A percentile compares a stretch with the other conserved stretches of the same genome.
Evolutionary conservation across 2,888 invertebrate genomes (phyloP).

Genomic region (Rhingia campestris): DNA sequence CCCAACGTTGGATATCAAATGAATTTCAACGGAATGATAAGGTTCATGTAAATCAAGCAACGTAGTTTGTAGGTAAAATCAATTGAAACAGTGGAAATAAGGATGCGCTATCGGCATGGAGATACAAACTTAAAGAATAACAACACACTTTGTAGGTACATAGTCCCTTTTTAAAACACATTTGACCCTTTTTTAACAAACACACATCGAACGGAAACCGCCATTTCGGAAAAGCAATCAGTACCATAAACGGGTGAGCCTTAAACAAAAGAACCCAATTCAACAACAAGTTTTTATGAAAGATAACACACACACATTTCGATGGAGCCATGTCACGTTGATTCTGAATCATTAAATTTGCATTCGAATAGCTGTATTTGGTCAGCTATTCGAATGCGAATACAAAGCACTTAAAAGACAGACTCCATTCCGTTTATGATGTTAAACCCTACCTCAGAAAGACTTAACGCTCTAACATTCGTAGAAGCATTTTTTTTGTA

Average conservation of each 20-base stretch:
- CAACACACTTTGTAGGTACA: too few species aligned
- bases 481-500: slow-evolving; percentile 22
- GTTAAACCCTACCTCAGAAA: slow-evolving; percentile 18
- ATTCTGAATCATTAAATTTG: slow-evolving; percentile 10
- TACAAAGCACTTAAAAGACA: slow-evolving; percentile 39
- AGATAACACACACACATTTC: background rate
- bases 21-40: too few species aligned
- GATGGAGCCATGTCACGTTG: background rate
- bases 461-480: background rate
- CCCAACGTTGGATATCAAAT: too few species aligned
- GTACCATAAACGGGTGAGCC: background rate
- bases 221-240: too few species aligned
- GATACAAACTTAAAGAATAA: too few species aligned
- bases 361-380: slow-evolving; percentile 23
- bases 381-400: background rate
- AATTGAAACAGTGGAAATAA: too few species aligned
- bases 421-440: slow-evolving; percentile 5
- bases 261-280: background rate
- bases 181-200: too few species aligned
- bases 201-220: too few species aligned
- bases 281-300: background rate
- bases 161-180: too few species aligned
- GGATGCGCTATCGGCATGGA: too few species aligned
- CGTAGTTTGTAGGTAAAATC: too few species aligned
- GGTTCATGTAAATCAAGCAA: too few species aligned